Evolutionary conservation across 2,113 vertebrate species (phyloP), one percentile per base, ranked within the genome.

Genomic region (Notarius lentiginosus): DNA sequence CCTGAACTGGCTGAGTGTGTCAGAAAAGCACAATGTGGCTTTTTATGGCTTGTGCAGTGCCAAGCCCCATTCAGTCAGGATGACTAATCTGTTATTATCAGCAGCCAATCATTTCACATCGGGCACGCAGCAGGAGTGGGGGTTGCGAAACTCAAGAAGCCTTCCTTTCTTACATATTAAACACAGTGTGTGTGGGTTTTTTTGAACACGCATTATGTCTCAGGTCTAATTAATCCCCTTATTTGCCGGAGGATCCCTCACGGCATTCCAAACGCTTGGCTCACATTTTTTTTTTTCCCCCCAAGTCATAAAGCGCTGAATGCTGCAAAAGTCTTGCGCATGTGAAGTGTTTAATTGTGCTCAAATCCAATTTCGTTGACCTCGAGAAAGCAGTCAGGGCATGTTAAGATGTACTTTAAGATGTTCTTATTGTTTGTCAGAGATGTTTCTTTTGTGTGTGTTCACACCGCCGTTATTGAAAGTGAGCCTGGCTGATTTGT

Each of bases 61-160:
- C 90, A 89, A 91, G 86, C 87, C 88, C 84, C 89, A 87, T 88
- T 88, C 87, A 81, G 77, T 87, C 88, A 88, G 75, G 84, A 87
- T 92, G 90, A 92, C 89, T 92, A 92, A 92, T 91, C 87, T 90
- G 91, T 87, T 89, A 89, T 90, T 91, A 89, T 88, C 86, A 15
- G 77, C 87, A 91, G 88, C 84, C 89, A 89, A 89, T 91, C 91
- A 91, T 87, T 88, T 88, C 87, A 83, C 83, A 61, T 86, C 70
- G 68, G 81, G 75, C 58, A 86, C 72, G 66, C 72, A 65, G 76
- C 86, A 72, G 84, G 73, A 82, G 81, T 83, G 86, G 87, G 72
- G 79, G 68, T 87, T 89, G 83, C 34, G 88, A 89, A 88, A 91
- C 76, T 86, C 85, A 70, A 88, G 85, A 84, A 90, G 82, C 58